Evolutionary conservation across 1,140 invertebrate genomes (phyloP).

Genomic region (Listronotus bonariensis): DNA sequence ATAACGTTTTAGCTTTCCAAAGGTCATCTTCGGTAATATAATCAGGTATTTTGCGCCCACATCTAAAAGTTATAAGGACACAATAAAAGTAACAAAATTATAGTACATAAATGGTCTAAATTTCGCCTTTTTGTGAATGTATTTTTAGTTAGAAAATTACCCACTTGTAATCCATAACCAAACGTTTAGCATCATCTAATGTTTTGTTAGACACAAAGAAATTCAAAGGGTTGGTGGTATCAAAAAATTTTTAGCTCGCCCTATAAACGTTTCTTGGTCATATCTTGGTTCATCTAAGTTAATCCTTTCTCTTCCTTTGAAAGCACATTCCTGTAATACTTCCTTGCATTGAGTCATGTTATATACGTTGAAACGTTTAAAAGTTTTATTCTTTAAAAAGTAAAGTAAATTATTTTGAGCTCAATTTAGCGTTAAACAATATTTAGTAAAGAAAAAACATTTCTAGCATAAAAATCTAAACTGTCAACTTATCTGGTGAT

Average conservation of each 20-base stretch:
- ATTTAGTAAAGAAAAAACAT: too few relatives aligned
- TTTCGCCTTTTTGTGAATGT: too few relatives aligned
- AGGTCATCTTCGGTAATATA: conserved; percentile 65
- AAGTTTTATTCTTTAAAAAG: too few relatives aligned
- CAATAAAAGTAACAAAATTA: too few relatives aligned
- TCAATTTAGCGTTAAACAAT: too few relatives aligned
- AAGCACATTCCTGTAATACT: not conserved
- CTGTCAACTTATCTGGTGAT: too few relatives aligned
- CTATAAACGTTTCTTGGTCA: conserved; percentile 85
- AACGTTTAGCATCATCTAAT: conserved; percentile 75
- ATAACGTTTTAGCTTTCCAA: conserved; percentile 77
- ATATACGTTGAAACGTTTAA: too few relatives aligned
- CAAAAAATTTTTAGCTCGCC: conserved; percentile 88
- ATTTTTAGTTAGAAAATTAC: not conserved
- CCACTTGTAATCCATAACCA: conserved; percentile 77
- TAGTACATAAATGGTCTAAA: too few relatives aligned
- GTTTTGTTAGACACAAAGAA: conserved; percentile 69
- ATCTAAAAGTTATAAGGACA: conserved; percentile 29
- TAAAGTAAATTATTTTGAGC: too few relatives aligned
- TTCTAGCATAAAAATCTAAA: too few relatives aligned
- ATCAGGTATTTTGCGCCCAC: conserved; percentile 35
- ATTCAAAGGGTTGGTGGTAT: conserved; percentile 90
- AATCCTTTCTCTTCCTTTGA: conserved; percentile 13
- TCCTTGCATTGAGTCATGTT: too few relatives aligned
- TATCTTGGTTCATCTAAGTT: conserved; percentile 83